Base-by-base conservation (phyloP, 2,113 vertebrate species). In the Ameiurus melas region DNA sequence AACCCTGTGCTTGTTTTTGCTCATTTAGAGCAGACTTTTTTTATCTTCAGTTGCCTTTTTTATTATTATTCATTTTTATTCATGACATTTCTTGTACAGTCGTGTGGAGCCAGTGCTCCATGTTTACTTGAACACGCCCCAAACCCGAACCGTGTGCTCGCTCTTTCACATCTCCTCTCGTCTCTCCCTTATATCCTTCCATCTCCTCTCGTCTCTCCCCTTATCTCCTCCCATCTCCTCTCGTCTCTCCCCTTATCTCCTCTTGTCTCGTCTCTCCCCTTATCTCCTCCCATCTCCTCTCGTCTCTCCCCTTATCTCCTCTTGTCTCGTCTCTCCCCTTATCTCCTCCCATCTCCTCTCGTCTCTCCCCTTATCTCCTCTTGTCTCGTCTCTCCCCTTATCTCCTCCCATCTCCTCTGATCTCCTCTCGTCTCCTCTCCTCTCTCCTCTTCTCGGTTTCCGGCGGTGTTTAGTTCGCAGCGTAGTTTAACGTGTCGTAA, bases 21-120 rank as follows among this genome's bases (percentile, higher is more conserved):
- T 53, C 75, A 1, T 53, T 78, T 19, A 53, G 22, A 78, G 12
- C 43, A n/a, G 47, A 55, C 80, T 81, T 58, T 81, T 58, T 47
- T 60, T n/a, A 90, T 93, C 89, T 92, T 57, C 58, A 88, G 92
- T 87, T 92, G 92, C 92, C 91, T 93, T 94, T 89, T 92, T 39
- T 60, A 5, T 60, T 60, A 60, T 20, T 64, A n/a, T 33, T 36
- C 1, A 2, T 19, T 71, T 36, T 33, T 20, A 39, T 30, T 30
- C 33, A 1, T 88, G 79, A 84, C 71, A 5, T 87, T 91, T 53
- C 53, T 33, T 89, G 82, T 89, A 90, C 84, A 66, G 70, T 53
- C 19, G 57, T 75, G 43, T 83, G 71, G 86, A 79, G 27, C 80
- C 79, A 71, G 60, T 60, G 64, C 66, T 64, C 33, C 73, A 66